phyloP scores from a whole-genome alignment of 2,888 invertebrate genomes.

The Griposia aprilina region DNA sequence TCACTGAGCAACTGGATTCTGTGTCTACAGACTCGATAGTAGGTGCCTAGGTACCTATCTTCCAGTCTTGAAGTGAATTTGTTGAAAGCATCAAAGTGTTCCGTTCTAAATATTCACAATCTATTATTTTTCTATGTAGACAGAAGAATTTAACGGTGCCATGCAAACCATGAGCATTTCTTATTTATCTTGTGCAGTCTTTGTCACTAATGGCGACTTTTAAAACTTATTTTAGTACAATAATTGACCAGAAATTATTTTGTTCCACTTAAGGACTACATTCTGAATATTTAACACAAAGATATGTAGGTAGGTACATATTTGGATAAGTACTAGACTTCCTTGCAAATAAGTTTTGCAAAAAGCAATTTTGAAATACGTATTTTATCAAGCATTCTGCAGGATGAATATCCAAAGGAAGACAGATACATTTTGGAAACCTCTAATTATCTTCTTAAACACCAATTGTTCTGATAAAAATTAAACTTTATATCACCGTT shows the following conservation, averaged over 20 bases:
- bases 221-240: slow-evolving; percentile 34
- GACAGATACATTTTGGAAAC: slow-evolving; percentile 33
- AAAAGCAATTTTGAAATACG: neutral
- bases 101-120: slow-evolving; percentile 43
- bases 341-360: neutral
- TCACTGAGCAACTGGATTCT: neutral
- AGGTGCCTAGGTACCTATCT: neutral
- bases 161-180: slow-evolving; percentile 45
- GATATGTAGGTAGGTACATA: neutral
- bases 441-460: slow-evolving; percentile 63
- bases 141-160: slow-evolving; percentile 46
- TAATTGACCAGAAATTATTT: slow-evolving; percentile 27
- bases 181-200: slow-evolving; percentile 60
- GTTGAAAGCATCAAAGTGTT: slow-evolving; percentile 13
- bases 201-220: slow-evolving; percentile 61
- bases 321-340: too few species aligned
- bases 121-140: slow-evolving; percentile 31
- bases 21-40: neutral
- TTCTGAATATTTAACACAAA: neutral
- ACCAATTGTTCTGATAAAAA: slow-evolving; percentile 71
- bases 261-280: slow-evolving; percentile 3
- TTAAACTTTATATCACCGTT: slow-evolving; percentile 74
- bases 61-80: slow-evolving; percentile 1
- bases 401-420: neutral
- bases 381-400: neutral